Evolutionary conservation across 2,797 vertebrate species (phyloP).

Genomic region (Sardinella longiceps): DNA sequence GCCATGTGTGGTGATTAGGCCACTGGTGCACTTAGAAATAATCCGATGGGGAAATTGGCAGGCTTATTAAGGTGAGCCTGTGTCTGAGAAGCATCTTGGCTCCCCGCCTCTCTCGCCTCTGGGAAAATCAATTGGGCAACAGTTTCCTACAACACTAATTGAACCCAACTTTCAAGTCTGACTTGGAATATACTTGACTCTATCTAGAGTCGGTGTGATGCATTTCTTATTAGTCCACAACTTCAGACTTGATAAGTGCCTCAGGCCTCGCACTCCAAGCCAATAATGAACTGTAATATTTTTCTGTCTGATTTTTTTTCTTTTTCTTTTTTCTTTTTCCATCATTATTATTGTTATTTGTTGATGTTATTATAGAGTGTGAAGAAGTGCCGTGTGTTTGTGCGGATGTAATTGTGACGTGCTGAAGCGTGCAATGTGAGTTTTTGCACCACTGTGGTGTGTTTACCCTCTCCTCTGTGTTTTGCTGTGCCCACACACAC

Average conservation of each 20-base stretch:
- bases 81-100: too few relatives aligned
- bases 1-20: too few relatives aligned
- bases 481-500: slow-evolving; percentile 45
- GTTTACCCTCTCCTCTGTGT: neutral
- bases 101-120: neutral
- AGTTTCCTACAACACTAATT: neutral
- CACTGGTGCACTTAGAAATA: too few relatives aligned
- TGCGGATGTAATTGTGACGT: neutral
- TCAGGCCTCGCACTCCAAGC: neutral
- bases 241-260: neutral
- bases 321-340: neutral
- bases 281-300: neutral
- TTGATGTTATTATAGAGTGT: neutral
- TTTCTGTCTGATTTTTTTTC: neutral
- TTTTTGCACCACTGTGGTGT: slow-evolving; percentile 22
- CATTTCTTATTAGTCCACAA: neutral
- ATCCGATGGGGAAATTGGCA: too few relatives aligned
- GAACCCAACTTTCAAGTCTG: neutral
- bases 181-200: too few relatives aligned
- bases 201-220: too few relatives aligned
- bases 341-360: too few relatives aligned
- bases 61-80: too few relatives aligned
- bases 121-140: neutral
- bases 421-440: neutral
- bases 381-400: neutral